These are phyloP conservation scores for Morone saxatilis DNA, from an alignment of 2,113 vertebrate species.

Conservation along the genomic window DNA sequence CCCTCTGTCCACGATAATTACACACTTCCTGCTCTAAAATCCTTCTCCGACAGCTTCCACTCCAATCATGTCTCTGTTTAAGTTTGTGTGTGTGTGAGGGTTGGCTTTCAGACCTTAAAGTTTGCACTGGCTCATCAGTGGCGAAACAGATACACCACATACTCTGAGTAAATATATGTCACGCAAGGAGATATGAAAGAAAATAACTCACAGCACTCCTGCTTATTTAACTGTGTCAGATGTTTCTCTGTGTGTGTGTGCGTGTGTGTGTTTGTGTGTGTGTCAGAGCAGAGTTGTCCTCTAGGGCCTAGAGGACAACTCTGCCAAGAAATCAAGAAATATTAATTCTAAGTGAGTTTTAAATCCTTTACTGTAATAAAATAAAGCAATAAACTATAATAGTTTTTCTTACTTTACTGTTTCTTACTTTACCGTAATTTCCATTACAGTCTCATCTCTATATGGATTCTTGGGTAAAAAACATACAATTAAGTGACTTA, in stretches of 20 bases:
- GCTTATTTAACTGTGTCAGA: slow-evolving; percentile 16
- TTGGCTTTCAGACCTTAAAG: slow-evolving; percentile 11
- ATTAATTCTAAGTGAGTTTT: not conserved
- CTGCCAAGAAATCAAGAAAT: slow-evolving; percentile 5
- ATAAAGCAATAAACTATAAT: too few species aligned
- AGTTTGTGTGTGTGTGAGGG: slow-evolving; percentile 24
- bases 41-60: slow-evolving; percentile 62
- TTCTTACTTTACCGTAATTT: not conserved
- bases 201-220: not conserved
- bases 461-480: not conserved
- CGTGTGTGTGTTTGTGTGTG: not conserved
- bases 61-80: slow-evolving; percentile 66
- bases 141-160: slow-evolving; percentile 6
- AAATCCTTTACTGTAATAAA: not conserved
- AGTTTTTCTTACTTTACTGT: not conserved
- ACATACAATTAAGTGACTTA: not conserved
- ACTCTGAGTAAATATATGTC: slow-evolving; percentile 16
- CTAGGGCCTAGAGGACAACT: not conserved
- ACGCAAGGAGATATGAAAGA: slow-evolving; percentile 17
- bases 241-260: not conserved
- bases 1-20: slow-evolving; percentile 75
- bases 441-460: not conserved
- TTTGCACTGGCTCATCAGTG: slow-evolving; percentile 13
- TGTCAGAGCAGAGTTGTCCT: not conserved
- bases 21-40: slow-evolving; percentile 77